Evolutionary conservation across 1,140 invertebrate genomes (phyloP).

Genomic region (Leptinotarsa lineolata): DNA sequence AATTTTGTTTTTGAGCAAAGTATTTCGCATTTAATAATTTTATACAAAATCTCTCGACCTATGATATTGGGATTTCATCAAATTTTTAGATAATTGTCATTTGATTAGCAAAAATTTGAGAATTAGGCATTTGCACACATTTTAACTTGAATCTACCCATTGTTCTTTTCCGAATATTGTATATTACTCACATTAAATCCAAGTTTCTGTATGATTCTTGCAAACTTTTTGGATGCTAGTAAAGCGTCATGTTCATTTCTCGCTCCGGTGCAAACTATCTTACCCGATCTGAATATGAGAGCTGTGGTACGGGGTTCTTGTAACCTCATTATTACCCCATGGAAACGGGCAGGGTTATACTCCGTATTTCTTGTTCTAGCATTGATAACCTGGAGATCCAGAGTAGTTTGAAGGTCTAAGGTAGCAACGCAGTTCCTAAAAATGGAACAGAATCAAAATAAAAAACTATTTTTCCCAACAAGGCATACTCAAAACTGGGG

Average conservation of each 20-base stretch:
- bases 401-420: constrained; percentile 85
- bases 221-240: constrained; percentile 95
- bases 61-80: no score
- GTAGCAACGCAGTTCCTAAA: constrained; percentile 93
- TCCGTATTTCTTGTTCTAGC: constrained; percentile 97
- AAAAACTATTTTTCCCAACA: no score
- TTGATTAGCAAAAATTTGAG: not conserved
- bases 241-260: constrained; percentile 94
- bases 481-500: no score
- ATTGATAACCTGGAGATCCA: constrained; percentile 91
- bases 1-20: no score
- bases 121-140: not conserved
- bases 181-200: constrained; percentile 81
- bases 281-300: constrained; percentile 96
- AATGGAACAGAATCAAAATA: constrained; percentile 12
- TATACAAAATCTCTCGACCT: no score
- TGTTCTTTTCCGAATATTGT: not conserved
- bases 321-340: constrained; percentile 98
- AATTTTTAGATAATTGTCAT: not conserved
- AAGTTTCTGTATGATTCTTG: constrained; percentile 96
- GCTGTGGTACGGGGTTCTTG: constrained; percentile 95
- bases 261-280: constrained; percentile 98
- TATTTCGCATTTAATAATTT: no score
- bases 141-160: not conserved
- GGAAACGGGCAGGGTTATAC: constrained; percentile 97